Conservation (phyloP, 1,140 invertebrate species). For the Aricia agestis region DNA sequence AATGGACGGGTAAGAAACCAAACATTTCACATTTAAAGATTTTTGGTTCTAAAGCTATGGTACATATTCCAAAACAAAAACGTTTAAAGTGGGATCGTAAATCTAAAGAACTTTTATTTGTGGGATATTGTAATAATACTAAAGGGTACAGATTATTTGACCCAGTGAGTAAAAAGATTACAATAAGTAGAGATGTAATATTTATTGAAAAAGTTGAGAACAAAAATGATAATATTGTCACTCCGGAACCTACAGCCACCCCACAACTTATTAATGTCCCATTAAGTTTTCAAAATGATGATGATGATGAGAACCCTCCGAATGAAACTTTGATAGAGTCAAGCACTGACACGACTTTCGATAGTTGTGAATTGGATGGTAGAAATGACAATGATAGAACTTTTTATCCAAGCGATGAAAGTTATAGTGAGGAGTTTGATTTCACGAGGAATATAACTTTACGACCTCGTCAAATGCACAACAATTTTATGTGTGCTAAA, state of each 20-base stretch:
- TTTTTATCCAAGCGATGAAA: neutral
- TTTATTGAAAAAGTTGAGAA: neutral
- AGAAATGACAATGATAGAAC: neutral
- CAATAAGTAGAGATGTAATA: slow-evolving; percentile 10
- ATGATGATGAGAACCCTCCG: neutral
- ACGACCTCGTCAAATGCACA: neutral
- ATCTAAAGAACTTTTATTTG: no score
- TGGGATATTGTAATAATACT: no score
- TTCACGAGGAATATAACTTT: neutral
- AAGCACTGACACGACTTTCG: neutral
- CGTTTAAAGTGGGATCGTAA: no score
- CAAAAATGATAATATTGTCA: neutral
- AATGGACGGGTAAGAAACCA: no score
- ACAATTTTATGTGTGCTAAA: neutral
- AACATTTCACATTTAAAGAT: no score
- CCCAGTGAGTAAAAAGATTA: neutral
- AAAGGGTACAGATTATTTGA: neutral
- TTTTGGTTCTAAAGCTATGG: no score
- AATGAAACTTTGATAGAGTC: neutral
- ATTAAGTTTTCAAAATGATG: neutral
- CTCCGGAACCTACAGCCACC: neutral
- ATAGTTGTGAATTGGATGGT: neutral
- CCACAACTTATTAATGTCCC: neutral
- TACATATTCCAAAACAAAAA: no score
- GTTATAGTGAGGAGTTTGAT: neutral